A percentile compares a stretch with the other conserved stretches of the same genome.
These are phyloP conservation scores for Portevinia maculata DNA, from an alignment of 2,888 invertebrate species.

Conservation along the genomic window DNA sequence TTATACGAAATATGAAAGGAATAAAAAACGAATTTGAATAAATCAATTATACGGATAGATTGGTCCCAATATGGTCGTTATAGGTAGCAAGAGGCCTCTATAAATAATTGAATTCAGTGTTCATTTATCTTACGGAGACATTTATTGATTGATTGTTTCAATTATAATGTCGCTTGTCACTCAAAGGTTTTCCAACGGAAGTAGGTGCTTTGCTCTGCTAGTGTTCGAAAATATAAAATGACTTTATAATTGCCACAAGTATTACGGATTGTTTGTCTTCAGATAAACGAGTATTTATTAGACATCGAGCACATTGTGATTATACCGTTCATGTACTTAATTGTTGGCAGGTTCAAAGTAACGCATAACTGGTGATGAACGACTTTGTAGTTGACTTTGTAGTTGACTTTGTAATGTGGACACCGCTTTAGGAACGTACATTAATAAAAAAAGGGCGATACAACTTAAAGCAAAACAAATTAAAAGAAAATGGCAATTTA, in stretches of 20 bases:
- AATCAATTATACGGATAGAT: slow-evolving; percentile 37
- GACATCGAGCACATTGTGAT: slow-evolving; percentile 20
- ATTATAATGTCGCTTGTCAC: slow-evolving; percentile 69
- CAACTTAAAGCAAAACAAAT: no score
- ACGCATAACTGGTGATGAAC: slow-evolving; percentile 41
- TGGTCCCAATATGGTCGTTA: slow-evolving; percentile 37
- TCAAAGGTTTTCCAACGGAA: slow-evolving; percentile 68
- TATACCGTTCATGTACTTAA: slow-evolving; percentile 37
- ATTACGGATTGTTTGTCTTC: slow-evolving; percentile 39
- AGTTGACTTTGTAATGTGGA: not conserved
- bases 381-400: slow-evolving; percentile 15
- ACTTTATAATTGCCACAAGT: slow-evolving; percentile 47
- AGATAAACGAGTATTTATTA: slow-evolving; percentile 34
- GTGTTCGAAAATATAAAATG: slow-evolving; percentile 21
- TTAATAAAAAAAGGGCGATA: no score
- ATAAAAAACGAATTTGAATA: slow-evolving; percentile 32
- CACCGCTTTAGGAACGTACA: no score
- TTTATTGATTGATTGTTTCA: slow-evolving; percentile 73
- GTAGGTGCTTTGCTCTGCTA: slow-evolving; percentile 51
- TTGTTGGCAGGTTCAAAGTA: slow-evolving; percentile 46
- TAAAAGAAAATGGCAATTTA: no score
- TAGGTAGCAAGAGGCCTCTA: slow-evolving; percentile 49
- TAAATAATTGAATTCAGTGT: slow-evolving; percentile 61
- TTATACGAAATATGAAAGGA: not conserved
- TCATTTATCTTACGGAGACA: slow-evolving; percentile 66